Evolutionary conservation across 2,797 vertebrate species (phyloP), one percentile per base, ranked within the genome.

Genomic region (Phylloscopus collybita): DNA sequence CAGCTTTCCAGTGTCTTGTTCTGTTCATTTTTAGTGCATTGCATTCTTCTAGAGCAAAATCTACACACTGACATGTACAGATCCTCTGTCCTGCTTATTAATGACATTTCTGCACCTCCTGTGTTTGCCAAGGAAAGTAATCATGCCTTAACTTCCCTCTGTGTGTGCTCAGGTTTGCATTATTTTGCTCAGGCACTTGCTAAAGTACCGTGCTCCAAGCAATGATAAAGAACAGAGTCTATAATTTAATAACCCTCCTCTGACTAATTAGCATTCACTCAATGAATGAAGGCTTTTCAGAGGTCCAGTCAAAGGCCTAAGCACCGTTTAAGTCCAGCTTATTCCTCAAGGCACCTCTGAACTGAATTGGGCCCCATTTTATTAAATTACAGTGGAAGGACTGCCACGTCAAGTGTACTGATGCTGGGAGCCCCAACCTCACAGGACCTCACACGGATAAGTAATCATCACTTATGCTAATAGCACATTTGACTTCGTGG

Each of bases 391-490:
- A 54, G 36, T 76, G 59, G 84, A 54, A 87, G 89, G 84, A 61
- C 34, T 94, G 88, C 72, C 84, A 15, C 71, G 86, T 87, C 84
- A 93, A 89, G 78, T 67, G 69, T 56, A 16, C 47, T 34, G 89
- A 57, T 91, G 93, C 88, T 54, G 91, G 86, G 82, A 94, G 90
- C 80, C 91, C 93, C 93, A 94, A 27, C 78, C 95, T 86, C 57
- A 7, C 88, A 94, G 75, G 92, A 94, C 94, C 95, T 92, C 91
- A 81, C 92, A 89, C 16, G 32, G 84, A 71, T 91, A 91, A 95
- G 90, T 70, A 96, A 97, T 96, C 92, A 95, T 95, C 92, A 94
- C 93, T 94, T 97, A 93, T 91, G 92, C 92, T 96, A 95, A 96
- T 94, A 86, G 93, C 84, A 89, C 86, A 34, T 96, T 93, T 95